Evolutionary conservation across 2,888 invertebrate genomes (phyloP).

Genomic region (Tetrapedia diversipes): DNA sequence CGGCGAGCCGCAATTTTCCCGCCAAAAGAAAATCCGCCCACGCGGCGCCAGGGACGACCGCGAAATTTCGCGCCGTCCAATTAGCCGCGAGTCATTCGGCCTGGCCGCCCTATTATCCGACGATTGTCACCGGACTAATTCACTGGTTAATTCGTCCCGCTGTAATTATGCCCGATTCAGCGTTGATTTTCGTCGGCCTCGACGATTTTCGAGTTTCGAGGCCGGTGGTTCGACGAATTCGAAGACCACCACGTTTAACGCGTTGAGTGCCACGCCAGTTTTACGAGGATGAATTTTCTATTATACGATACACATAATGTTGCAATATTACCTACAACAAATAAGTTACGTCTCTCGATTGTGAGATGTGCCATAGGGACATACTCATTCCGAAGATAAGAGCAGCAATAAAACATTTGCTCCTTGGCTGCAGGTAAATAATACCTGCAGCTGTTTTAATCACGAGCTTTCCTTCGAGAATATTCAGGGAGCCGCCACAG

Average conservation of each 20-base stretch:
- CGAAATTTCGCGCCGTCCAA: constrained; percentile 70
- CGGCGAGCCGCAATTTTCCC: constrained; percentile 25
- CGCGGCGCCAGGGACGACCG: constrained; percentile 22
- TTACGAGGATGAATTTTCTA: no score
- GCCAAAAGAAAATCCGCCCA: constrained; percentile 44
- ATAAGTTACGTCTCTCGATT: no score
- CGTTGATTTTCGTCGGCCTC: constrained; percentile 43
- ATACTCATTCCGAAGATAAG: no score
- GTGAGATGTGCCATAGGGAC: no score
- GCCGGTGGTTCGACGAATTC: constrained; percentile 34
- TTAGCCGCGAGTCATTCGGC: constrained; percentile 71
- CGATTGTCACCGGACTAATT: constrained; percentile 75
- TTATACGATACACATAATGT: no score
- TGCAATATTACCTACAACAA: no score
- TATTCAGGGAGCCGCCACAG: no score
- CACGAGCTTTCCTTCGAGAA: no score
- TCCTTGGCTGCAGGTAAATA: no score
- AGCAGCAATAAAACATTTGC: no score
- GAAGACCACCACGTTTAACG: constrained; percentile 12
- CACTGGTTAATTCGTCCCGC: constrained; percentile 68
- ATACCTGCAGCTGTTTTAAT: no score
- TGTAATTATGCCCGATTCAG: constrained; percentile 65
- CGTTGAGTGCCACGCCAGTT: no score
- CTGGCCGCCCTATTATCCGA: constrained; percentile 68
- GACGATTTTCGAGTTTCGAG: constrained; percentile 48